Percentiles rank a stretch among this genome's conserved stretches.
Conservation (phyloP, 2,797 vertebrate species). For the Oryzias dopingdopingensis region DNA sequence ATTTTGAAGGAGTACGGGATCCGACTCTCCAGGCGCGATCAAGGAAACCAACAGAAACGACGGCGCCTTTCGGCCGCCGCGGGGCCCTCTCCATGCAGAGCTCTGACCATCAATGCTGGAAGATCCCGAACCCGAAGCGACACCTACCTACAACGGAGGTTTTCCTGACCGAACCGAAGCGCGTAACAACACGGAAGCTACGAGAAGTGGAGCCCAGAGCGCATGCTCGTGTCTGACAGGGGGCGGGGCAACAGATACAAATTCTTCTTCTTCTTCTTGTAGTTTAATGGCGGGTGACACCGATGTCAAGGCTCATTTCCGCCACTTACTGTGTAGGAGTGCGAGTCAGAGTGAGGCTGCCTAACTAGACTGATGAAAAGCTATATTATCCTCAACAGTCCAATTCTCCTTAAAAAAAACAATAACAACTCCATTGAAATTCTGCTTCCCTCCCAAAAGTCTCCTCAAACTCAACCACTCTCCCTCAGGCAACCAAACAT, state of each 20-base stretch:
- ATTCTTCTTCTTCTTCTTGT: no score
- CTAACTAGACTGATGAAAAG: no score
- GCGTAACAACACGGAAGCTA: conserved; percentile 53
- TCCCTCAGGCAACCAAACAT: no score
- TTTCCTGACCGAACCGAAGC: conserved; percentile 35
- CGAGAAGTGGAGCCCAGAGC: conserved; percentile 1
- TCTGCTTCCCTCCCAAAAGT: no score
- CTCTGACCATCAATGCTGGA: not conserved
- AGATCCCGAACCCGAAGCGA: not conserved
- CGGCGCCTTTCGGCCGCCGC: conserved; percentile 18
- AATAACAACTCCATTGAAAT: no score
- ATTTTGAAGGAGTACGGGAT: conserved; percentile 47
- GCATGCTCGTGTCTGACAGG: conserved; percentile 30
- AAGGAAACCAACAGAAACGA: conserved; percentile 37
- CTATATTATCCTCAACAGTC: no score
- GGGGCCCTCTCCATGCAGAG: not conserved
- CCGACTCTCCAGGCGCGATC: not conserved
- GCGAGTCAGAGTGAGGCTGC: no score
- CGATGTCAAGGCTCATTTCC: no score
- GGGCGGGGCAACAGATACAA: not conserved
- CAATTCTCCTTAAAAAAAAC: no score
- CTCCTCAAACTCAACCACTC: no score
- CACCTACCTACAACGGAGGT: conserved; percentile 44
- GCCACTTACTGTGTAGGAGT: no score
- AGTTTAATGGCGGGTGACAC: no score